phyloP scores from a whole-genome alignment of 2,113 vertebrate species.

The Hepsetus odoe region DNA sequence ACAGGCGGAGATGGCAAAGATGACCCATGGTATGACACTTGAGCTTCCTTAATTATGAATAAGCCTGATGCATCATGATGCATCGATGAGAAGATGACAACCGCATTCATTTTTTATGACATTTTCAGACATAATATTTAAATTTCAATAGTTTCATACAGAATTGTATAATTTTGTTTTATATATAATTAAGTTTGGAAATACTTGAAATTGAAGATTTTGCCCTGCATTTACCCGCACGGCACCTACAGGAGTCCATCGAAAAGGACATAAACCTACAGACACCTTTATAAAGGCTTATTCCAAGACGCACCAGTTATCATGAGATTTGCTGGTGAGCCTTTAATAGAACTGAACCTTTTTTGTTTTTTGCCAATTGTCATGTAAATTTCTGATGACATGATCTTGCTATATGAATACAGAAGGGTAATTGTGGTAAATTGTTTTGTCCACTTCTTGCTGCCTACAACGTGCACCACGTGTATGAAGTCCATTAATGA shows the following conservation, averaged over 20 bases:
- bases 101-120: not conserved
- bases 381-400: too few relatives aligned
- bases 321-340: too few relatives aligned
- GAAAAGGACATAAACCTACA: not conserved
- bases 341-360: too few relatives aligned
- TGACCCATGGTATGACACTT: constrained; percentile 35
- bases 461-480: too few relatives aligned
- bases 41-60: constrained; percentile 33
- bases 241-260: not conserved
- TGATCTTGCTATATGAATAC: too few relatives aligned
- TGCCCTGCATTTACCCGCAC: not conserved
- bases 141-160: too few relatives aligned
- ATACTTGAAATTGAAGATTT: not conserved
- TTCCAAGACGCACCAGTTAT: too few relatives aligned
- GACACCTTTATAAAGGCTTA: too few relatives aligned
- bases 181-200: not conserved
- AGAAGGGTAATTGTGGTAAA: too few relatives aligned
- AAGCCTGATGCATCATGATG: not conserved
- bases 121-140: not conserved
- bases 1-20: constrained; percentile 43
- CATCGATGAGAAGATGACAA: not conserved
- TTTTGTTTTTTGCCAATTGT: too few relatives aligned
- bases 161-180: too few relatives aligned
- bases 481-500: not conserved
- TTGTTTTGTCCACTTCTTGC: not conserved